Base-by-base conservation (phyloP, 2,113 vertebrate species). In the Ariopsis seemanni region DNA sequence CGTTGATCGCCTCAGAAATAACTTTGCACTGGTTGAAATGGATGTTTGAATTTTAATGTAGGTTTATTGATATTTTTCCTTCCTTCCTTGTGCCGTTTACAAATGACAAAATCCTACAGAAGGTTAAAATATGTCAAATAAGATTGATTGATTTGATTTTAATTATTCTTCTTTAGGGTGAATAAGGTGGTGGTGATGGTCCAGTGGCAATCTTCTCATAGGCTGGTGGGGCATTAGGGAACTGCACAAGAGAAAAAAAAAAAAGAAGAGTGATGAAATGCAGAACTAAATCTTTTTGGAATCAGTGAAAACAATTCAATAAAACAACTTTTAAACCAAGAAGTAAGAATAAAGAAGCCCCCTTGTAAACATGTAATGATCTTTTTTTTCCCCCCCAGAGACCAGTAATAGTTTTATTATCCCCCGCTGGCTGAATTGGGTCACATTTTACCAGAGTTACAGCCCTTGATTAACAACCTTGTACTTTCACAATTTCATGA, bases 191-290 rank as follows among this genome's bases (percentile, higher is more conserved):
- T 89, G 96, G 97, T 84, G 93, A 92, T 1, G 90, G 94, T 15
- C 95, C 95, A 55, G 92, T 86, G 74, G 94, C 92, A 83, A 97
- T 91, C 95, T 97, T 98, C 79, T 98, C 97, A 85, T 99, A 99
- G 84, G 97, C 95, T 85, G 97, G 98, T 65, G 97, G 97, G 85
- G 97, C 97, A 79, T 96, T 96, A 3, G 98, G 96, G 88, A 97
- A 90, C 98, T 99, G 75, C 42, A 42, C 42, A 42, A 3, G 42
- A 42, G 8, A 12, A 12, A 12, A 57, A 55, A 55, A 55, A 89
- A 62, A n/a, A 91, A 48, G 89, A 42, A 79, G 48, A 15, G 55
- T 18, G 17, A 17, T 30, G 27, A 58, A 81, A 5, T 18, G 27
- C 9, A 9, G 7, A 30, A 17, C 10, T 18, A 18, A 69, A 69